These are phyloP conservation scores for Aphelenchoides bicaudatus DNA, from an alignment of 2,888 invertebrate species.

Conservation along the genomic window DNA sequence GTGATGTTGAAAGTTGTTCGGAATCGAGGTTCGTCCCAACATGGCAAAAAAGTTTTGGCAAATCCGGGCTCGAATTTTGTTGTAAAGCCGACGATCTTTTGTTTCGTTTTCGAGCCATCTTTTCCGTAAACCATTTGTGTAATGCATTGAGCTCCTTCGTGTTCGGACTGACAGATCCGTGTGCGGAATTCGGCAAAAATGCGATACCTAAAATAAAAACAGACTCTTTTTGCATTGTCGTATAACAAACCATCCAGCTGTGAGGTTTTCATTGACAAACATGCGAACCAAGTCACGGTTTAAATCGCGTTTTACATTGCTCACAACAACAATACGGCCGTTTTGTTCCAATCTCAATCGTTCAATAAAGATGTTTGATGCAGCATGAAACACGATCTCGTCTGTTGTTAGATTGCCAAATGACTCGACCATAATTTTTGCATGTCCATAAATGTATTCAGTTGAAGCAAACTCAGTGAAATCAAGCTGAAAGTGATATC, in stretches of 20 bases:
- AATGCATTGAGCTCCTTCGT: slow-evolving; percentile 35
- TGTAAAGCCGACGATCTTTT: slow-evolving; percentile 41
- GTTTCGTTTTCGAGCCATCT: slow-evolving; percentile 17
- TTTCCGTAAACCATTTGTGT: slow-evolving; percentile 22
- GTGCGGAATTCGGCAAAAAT: slow-evolving; percentile 44
- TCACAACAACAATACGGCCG: slow-evolving; percentile 34
- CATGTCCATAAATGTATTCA: slow-evolving; percentile 44
- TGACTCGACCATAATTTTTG: slow-evolving; percentile 49
- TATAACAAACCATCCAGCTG: slow-evolving; percentile 26
- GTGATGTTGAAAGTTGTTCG: slow-evolving; percentile 54
- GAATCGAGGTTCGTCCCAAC: slow-evolving; percentile 57
- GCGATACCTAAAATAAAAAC: slow-evolving; percentile 24
- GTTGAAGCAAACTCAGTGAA: slow-evolving; percentile 43
- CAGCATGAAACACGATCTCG: slow-evolving; percentile 53
- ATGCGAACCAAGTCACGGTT: slow-evolving; percentile 48
- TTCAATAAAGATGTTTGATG: slow-evolving; percentile 51
- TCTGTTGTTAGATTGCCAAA: slow-evolving; percentile 54
- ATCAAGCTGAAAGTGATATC: slow-evolving; percentile 43
- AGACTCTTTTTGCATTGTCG: neutral
- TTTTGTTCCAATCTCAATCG: slow-evolving; percentile 41
- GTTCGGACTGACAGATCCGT: slow-evolving; percentile 35
- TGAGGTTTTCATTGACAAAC: slow-evolving; percentile 32
- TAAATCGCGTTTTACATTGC: slow-evolving; percentile 46
- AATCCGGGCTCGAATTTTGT: slow-evolving; percentile 58
- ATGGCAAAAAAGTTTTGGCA: slow-evolving; percentile 54